These are phyloP conservation scores for Henricia sp. DNA, from an alignment of 53 echinoderm and acorn worm genomes.

Conservation along the genomic window DNA sequence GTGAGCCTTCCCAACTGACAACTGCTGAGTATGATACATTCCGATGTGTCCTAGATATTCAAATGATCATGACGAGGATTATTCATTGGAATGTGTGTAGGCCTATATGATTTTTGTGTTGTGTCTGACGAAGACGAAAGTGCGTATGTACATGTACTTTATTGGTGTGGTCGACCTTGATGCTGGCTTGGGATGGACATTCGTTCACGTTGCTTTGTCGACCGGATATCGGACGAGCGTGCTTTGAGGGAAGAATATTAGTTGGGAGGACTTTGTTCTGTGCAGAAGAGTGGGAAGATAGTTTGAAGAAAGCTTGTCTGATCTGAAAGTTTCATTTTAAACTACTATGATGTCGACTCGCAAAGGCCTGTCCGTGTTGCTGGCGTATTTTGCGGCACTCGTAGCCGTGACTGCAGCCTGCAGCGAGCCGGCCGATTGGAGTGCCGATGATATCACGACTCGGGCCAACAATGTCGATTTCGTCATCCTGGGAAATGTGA, in stretches of 20 bases:
- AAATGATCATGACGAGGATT: not conserved
- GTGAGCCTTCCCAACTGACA: too few species aligned
- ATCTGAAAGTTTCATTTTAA: not conserved
- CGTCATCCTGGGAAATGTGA: slow-evolving; percentile 37
- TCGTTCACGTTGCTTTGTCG: too few species aligned
- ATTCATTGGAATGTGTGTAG: not conserved
- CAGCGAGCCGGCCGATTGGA: slow-evolving; percentile 30
- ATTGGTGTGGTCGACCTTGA: not conserved
- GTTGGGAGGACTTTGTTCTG: not conserved
- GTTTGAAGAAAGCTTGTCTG: not conserved
- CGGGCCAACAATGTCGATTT: slow-evolving; percentile 20
- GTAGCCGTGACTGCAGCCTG: slow-evolving; percentile 22
- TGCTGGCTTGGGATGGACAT: not conserved
- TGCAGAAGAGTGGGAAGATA: not conserved
- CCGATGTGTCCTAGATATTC: not conserved
- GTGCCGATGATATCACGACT: not conserved
- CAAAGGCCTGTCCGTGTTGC: not conserved
- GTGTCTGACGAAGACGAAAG: not conserved
- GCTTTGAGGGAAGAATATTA: too few species aligned
- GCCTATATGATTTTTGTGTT: not conserved
- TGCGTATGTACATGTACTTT: not conserved
- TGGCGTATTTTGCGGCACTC: not conserved
- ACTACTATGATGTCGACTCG: not conserved
- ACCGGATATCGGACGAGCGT: too few species aligned
- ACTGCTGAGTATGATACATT: slow-evolving; percentile 2